Evolutionary conservation across 2,888 invertebrate genomes (phyloP), one percentile per base, ranked within the genome.

Genomic region (Cynaeus angustus): DNA sequence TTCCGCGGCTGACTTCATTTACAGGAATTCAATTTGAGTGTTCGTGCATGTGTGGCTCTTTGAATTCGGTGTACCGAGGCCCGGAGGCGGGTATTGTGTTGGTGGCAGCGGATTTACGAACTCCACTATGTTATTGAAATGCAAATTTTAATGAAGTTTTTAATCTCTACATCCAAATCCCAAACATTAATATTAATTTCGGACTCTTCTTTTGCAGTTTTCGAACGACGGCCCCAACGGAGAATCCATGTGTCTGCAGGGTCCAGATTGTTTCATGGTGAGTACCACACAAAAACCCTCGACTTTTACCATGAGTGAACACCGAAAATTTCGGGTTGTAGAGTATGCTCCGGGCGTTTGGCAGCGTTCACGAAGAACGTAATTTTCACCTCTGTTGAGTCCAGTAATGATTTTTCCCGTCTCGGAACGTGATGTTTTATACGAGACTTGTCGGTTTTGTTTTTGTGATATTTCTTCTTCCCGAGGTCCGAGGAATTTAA

Each of bases 231-330:
- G 89, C 67, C 88, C 88, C 78, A 86, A 88, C 82, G 89, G 89
- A 84, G 89, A 90, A 86, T 88, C 89, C 67, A 89, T 89, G 82
- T 91, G 91, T 85, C 87, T 91, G 84, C 90, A 91, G 85, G 90
- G 90, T 83, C 90, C 91, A 76, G 91, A 91, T 86, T 91, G 91
- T 84, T 91, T 90, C 86, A 90, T 90, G 91, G 91, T 91, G 84
- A 89, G 90, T 88, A 46, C 13, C 37, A 12, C 28, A 21, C 9
- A 48, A 61, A 61, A 61, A 33, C 12, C 37, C 12, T 13, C 48
- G 46, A n/a, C 16, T 50, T 50, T 16, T 28, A 50, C 48, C 28
- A 50, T 21, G 37, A 46, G 45, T 14, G 45, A 13, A 13, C 14
- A 33, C 59, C 45, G 45, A 50, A 62, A 62, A 52, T 67, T 67